Evolutionary conservation across 2,888 invertebrate genomes (phyloP).

Genomic region (Latheticus oryzae): DNA sequence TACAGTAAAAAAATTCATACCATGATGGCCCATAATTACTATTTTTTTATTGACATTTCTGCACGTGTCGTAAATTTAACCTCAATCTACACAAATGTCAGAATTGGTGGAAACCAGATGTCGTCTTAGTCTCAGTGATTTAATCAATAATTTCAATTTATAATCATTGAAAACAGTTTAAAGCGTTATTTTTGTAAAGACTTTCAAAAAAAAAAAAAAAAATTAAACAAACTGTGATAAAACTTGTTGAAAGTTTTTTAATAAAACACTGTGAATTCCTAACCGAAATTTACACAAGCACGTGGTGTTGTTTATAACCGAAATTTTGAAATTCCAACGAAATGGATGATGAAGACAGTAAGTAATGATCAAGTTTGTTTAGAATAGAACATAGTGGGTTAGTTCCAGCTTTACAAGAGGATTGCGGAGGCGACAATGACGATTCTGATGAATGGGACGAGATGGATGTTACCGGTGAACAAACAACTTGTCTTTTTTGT

Average conservation of each 20-base stretch:
- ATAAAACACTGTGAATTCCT: constrained; percentile 1
- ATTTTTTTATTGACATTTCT: neutral
- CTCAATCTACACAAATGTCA: constrained; percentile 31
- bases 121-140: constrained; percentile 14
- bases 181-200: constrained; percentile 13
- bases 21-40: constrained; percentile 10
- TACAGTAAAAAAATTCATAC: neutral
- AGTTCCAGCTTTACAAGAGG: constrained; percentile 4
- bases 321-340: constrained; percentile 10
- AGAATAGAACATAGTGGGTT: neutral
- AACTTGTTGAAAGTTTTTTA: neutral
- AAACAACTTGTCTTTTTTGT: constrained; percentile 80
- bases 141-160: constrained; percentile 43
- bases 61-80: constrained; percentile 18
- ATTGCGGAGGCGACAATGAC: constrained; percentile 53
- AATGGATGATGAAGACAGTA: constrained; percentile 40
- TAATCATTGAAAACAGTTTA: constrained; percentile 27
- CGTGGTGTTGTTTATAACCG: constrained; percentile 30
- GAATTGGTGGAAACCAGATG: constrained; percentile 22
- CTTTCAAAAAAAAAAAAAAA: neutral
- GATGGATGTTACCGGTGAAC: constrained; percentile 66
- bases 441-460: constrained; percentile 70
- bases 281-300: constrained; percentile 26
- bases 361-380: too few species aligned
- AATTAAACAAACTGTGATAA: constrained; percentile 5